These are phyloP conservation scores for Nesogale talazaci DNA, from an alignment of 2,113 vertebrate genomes.

Conservation along the genomic window DNA sequence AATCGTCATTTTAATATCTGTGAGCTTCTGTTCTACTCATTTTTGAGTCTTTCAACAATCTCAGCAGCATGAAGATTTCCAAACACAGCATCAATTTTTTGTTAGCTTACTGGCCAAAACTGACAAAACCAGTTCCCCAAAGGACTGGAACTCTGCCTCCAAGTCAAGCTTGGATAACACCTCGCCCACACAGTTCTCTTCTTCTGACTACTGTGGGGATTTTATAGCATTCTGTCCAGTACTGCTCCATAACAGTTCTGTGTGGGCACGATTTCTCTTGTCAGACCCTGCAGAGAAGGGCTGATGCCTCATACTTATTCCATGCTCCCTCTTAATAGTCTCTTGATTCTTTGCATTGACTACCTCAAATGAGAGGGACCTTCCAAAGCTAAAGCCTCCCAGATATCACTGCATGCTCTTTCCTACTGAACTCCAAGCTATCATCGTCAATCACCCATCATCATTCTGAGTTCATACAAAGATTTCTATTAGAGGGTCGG, in stretches of 20 bases:
- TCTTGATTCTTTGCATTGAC: constrained; percentile 32
- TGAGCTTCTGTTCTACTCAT: background rate
- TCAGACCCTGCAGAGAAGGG: constrained; percentile 35
- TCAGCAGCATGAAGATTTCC: constrained; percentile 13
- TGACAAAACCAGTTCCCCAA: background rate
- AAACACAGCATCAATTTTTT: background rate
- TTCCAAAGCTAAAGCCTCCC: background rate
- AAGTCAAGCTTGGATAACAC: background rate
- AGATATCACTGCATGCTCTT: background rate
- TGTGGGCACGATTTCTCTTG: constrained; percentile 38
- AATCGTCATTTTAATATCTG: background rate
- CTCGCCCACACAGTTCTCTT: background rate
- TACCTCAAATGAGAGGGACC: constrained; percentile 8
- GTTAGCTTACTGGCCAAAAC: background rate
- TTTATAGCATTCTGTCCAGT: constrained; percentile 47
- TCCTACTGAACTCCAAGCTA: background rate
- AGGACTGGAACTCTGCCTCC: background rate
- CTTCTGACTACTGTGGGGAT: background rate
- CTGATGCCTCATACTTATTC: constrained; percentile 35
- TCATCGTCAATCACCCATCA: background rate
- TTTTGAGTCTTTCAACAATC: background rate
- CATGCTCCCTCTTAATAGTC: background rate
- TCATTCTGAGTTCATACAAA: background rate
- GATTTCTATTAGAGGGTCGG: background rate
- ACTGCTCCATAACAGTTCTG: background rate